Base-by-base conservation (phyloP, 2,888 invertebrate genomes). In the Acanthosepion lycidas region DNA sequence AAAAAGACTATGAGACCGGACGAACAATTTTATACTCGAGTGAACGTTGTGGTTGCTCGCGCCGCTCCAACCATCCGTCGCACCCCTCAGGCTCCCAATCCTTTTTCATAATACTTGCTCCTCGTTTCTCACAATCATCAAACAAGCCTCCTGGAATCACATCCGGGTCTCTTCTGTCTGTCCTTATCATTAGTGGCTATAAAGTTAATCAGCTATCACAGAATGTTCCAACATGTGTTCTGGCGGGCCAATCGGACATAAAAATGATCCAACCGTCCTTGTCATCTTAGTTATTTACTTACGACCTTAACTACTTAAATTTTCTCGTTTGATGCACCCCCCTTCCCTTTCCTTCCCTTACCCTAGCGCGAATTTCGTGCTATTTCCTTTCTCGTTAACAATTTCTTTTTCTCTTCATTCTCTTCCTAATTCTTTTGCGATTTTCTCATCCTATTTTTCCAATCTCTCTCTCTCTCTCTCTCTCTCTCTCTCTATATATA, bases 81-180 rank as follows among this genome's bases (percentile, higher is more conserved):
- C n/a, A 78, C 18, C 6, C 64, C 64, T 64, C 23, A 64, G 28
- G 0, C 26, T 26, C 26, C 26, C 28, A 26, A 8, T 64, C 3
- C 26, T 64, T 64, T 64, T 64, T 64, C 64, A 64, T 26, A 23
- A 23, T 26, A 26, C 28, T 64, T 64, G 64, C 26, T 26, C 64
- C 64, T 15, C 20, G 4, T 55, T 55, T 55, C 15, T 55, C 15
- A 15, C 18, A 4, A 15, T n/a, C 15, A 78, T 78, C n/a, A 78
- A 78, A 78, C n/a, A n/a, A 78, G 78, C 9, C n/a, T 9, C 78
- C n/a, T 28, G 64, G 64, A 64, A 8, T 26, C 64, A 64, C 78
- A 78, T 78, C 78, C 64, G 64, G n/a, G n/a, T n/a, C n/a, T n/a
- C 78, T n/a, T 55, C 55, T 78, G 78, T n/a, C n/a, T n/a, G 78